These are phyloP conservation scores for Drosophila simulans DNA, from an alignment of 1,140 invertebrate species.

Conservation along the genomic window DNA sequence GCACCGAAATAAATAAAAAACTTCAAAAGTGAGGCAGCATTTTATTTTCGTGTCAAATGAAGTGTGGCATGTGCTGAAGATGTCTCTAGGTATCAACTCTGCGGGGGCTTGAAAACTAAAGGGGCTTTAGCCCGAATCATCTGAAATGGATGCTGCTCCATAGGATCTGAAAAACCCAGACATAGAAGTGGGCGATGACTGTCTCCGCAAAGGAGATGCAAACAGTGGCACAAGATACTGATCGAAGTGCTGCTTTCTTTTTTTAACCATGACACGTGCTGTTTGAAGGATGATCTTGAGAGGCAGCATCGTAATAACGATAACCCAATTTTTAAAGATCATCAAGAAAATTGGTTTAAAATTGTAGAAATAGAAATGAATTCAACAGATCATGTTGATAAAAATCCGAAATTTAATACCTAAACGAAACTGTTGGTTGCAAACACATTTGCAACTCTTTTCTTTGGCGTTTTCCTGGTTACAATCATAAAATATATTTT, in stretches of 20 bases:
- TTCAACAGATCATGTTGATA: not conserved
- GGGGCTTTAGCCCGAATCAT: slow-evolving; percentile 25
- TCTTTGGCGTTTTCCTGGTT: too few relatives aligned
- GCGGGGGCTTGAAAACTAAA: slow-evolving; percentile 37
- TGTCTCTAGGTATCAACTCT: slow-evolving; percentile 41
- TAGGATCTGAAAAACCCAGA: slow-evolving; percentile 18
- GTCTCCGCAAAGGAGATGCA: not conserved
- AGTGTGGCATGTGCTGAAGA: slow-evolving; percentile 71
- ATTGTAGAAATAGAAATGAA: not conserved
- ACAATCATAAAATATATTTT: too few relatives aligned
- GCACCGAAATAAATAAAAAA: slow-evolving; percentile 21
- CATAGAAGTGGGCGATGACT: slow-evolving; percentile 25
- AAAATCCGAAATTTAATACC: too few relatives aligned
- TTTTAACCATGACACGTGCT: slow-evolving; percentile 22
- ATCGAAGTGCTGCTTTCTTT: slow-evolving; percentile 20
- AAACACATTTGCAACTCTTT: too few relatives aligned
- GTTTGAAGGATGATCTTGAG: not conserved
- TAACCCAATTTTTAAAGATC: slow-evolving; percentile 1
- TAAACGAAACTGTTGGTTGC: too few relatives aligned
- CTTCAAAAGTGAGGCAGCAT: slow-evolving; percentile 28
- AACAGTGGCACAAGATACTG: slow-evolving; percentile 13
- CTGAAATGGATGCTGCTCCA: slow-evolving; percentile 24
- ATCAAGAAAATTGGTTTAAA: not conserved
- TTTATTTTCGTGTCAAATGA: slow-evolving; percentile 55
- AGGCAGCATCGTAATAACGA: not conserved